A percentile compares a stretch with the other conserved stretches of the same genome.
Conservation (phyloP, 2,888 invertebrate genomes). For the Halocaridina rubra region DNA sequence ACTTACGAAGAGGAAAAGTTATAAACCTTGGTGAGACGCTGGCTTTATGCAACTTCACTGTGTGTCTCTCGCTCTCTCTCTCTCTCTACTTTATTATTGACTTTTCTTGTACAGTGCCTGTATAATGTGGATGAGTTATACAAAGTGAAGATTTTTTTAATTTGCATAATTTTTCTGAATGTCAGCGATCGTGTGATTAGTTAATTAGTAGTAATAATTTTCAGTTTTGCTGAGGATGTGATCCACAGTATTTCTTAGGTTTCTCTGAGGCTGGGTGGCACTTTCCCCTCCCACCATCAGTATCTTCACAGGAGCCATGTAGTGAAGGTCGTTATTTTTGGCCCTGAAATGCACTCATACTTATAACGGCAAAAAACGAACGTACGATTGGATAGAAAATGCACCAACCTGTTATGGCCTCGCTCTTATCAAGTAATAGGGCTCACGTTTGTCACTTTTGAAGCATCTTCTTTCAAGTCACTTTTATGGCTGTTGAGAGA, state of each 20-base stretch:
- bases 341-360: conserved; percentile 43
- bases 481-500: conserved; percentile 12
- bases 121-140: neutral
- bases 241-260: conserved; percentile 52
- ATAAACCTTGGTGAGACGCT: neutral
- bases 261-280: conserved; percentile 53
- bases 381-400: conserved; percentile 49
- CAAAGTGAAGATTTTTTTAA: neutral
- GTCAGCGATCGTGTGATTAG: conserved; percentile 30
- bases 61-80: conserved; percentile 5
- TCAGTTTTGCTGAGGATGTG: conserved; percentile 57
- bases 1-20: neutral
- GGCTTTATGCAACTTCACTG: neutral
- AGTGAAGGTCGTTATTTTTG: conserved; percentile 39
- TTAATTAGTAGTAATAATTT: conserved; percentile 32
- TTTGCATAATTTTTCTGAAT: conserved; percentile 7
- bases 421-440: conserved; percentile 51
- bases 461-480: conserved; percentile 25
- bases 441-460: conserved; percentile 36
- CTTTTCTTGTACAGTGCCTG: conserved; percentile 10
- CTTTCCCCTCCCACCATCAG: conserved; percentile 43
- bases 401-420: conserved; percentile 56
- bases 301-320: conserved; percentile 56
- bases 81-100: conserved; percentile 9
- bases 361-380: conserved; percentile 38